A percentile compares a stretch with the other conserved stretches of the same genome.
phyloP scores from a whole-genome alignment of 2,113 vertebrate species.

The Eupsittula cactorum region DNA sequence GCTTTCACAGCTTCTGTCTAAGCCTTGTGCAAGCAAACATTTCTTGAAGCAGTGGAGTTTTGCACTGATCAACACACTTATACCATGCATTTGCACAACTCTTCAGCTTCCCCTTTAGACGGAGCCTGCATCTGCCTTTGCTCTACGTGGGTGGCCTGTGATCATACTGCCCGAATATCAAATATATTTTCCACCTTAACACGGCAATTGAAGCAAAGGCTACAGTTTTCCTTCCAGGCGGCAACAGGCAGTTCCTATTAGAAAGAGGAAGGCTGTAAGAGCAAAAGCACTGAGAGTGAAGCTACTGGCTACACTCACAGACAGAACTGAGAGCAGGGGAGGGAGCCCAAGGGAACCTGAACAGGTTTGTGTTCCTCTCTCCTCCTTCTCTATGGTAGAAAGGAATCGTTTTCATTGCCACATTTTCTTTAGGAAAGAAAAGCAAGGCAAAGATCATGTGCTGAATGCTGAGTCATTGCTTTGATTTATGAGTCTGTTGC shows the following conservation, averaged over 20 bases:
- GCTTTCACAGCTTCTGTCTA: neutral
- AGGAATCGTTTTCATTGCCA: neutral
- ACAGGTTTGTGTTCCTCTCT: neutral
- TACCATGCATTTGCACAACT: fast-evolving
- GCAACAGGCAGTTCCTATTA: neutral
- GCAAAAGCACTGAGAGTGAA: fast-evolving
- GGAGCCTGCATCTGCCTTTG: neutral
- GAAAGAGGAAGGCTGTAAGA: neutral
- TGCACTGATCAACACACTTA: neutral
- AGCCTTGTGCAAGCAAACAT: neutral
- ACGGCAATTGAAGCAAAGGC: neutral
- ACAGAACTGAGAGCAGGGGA: neutral
- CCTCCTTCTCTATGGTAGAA: neutral
- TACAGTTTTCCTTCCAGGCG: neutral
- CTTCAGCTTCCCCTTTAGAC: neutral
- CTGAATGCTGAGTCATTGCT: slow-evolving; percentile 25
- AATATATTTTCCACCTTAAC: neutral
- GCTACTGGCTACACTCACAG: neutral
- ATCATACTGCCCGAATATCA: neutral
- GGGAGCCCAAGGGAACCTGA: neutral
- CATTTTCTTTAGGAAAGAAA: neutral
- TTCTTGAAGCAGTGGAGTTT: neutral
- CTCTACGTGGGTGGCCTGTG: neutral
- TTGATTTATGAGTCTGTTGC: neutral
- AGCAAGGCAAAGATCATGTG: neutral